Evolutionary conservation across 2,797 vertebrate genomes (phyloP).

Genomic region (Staurois parvus): DNA sequence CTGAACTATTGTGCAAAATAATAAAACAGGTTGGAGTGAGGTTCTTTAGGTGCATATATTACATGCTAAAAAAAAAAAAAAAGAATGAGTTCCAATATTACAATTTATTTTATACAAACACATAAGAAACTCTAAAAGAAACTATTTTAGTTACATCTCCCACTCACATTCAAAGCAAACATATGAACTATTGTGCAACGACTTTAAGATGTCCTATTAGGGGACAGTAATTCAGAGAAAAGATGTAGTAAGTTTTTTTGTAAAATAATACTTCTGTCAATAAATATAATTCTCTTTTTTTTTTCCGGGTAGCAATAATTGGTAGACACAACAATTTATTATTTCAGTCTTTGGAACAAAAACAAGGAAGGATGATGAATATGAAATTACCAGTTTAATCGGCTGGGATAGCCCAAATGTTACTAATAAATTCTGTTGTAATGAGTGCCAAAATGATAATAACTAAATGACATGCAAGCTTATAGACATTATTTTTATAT

Average conservation of each 20-base stretch:
- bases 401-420: background rate
- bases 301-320: background rate
- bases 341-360: background rate
- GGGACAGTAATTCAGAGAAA: background rate
- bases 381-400: background rate
- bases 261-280: background rate
- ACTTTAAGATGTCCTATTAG: background rate
- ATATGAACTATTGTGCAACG: background rate
- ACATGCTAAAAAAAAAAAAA: too few species aligned
- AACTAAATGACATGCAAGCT: constrained; percentile 19
- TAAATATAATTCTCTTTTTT: background rate
- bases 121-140: too few species aligned
- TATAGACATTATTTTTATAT: background rate
- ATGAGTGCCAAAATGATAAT: constrained; percentile 45
- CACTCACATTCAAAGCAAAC: too few species aligned
- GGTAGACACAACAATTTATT: background rate
- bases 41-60: too few species aligned
- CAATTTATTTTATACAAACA: too few species aligned
- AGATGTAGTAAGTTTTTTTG: background rate
- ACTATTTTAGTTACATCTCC: too few species aligned
- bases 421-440: background rate
- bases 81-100: too few species aligned
- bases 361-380: background rate
- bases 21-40: too few species aligned
- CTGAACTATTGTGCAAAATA: background rate